Base-by-base conservation (phyloP, 2,888 invertebrate genomes). In the Tachina lurida region DNA sequence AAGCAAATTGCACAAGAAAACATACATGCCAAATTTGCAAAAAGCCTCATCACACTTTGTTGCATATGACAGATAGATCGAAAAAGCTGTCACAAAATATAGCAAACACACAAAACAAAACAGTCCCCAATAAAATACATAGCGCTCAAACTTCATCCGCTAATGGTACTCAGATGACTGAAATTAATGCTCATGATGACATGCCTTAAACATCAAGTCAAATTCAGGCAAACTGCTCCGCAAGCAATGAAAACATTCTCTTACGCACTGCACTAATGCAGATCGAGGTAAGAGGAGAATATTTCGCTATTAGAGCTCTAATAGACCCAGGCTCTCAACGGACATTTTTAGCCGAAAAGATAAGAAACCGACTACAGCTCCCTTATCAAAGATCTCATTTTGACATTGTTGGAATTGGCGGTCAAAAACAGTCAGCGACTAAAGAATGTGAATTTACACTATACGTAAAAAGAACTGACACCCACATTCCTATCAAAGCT, bases 231-330 rank as follows among this genome's bases (percentile, higher is more conserved):
- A 65, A 47, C 45, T 65, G 22, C 22, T 17, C 22, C 22, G 22
- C 47, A 2, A 22, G 15, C 22, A 47, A 19, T 12, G 65, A 65
- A 9, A 65, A 65, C 22, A 65, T 65, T 65, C 22, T 45, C 5
- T 65, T 65, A 22, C 45, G 65, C 10, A 65, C 65, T 47, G 65
- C 65, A 2, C 17, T 65, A 43, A 65, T 65, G 65, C 65, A 65
- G 9, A 65, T 65, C 19, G 65, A 65, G 15, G 2, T 10, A 8
- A 45, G 15, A 22, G 65, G 65, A 8, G 65, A 65, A 47, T 39
- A 9, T 22, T 65, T 47, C 22, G 13, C 47, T 5, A 15, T 65
- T 22, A 19, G 47, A 47, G 47, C 47, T 9, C 22, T 65, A 22
- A 47, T 47, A n/a, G 47, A 47, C 65, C 65, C 62, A 3, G 62